Evolutionary conservation across 92 coral and sea anemone species (phyloP), one percentile per base, ranked within the genome.

Genomic region (Pocillopora meandrina): DNA sequence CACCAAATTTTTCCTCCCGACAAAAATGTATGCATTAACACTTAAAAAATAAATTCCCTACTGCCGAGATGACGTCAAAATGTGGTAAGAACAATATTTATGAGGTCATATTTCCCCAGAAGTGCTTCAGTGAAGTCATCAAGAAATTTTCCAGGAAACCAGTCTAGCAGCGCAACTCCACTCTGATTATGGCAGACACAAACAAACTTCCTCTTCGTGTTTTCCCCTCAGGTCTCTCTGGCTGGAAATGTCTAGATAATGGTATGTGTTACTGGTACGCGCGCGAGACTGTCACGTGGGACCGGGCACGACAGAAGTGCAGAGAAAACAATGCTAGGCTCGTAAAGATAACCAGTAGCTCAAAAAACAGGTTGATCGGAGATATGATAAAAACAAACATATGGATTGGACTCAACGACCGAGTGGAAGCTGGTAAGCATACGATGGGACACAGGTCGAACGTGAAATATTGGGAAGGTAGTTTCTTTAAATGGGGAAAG

Each of bases 321-420:
- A 70, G 47, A 15, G 85, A 70, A 17, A 86, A 87, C 71, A 93
- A 88, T 69, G 92, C 92, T n/a, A 89, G 89, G 10, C 80, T 96
- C 61, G 92, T 87, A 2, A 87, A 90, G 15, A 89, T 96, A 26
- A 65, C 89, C 35, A 89, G 92, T 68, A 76, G 84, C 1, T 34
- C 83, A 11, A 91, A 94, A 65, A 90, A 90, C 85, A 76, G 82
- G 4, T 90, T 89, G 36, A 74, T 96, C 16, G 97, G 89, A 10
- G 69, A 64, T 19, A 35, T 91, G 65, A 88, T 94, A 36, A 82
- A 85, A 55, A 86, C 81, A 1, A 97, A 88, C 59, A 73, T 94
- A n/a, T 97, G 99, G 99, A 87, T 88, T 34, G 96, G 98, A 16
- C 89, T 97, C 47, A 97, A 97, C 77, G 99, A 97, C 89, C 88